phyloP scores from a whole-genome alignment of 1,140 invertebrate species.

The Metopolophium dirhodum region DNA sequence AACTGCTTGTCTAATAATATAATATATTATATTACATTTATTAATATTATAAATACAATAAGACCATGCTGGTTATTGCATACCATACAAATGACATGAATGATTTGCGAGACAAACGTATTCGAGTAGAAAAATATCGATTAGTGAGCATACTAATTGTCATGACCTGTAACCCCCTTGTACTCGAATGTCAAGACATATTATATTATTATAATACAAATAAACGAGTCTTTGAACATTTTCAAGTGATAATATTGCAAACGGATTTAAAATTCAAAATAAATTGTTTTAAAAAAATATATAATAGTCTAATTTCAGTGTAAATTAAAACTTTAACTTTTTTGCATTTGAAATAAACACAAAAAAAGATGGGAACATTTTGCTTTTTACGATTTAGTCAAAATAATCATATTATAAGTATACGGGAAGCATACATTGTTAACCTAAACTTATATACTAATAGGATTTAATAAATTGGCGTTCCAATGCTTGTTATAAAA shows the following conservation, averaged over 20 bases:
- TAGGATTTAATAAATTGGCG: neutral
- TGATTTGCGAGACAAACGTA: neutral
- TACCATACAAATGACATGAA: neutral
- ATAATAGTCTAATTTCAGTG: neutral
- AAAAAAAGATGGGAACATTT: neutral
- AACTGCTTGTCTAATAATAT: conserved; percentile 15
- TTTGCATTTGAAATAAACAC: neutral
- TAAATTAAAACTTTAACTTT: neutral
- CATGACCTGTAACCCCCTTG: neutral
- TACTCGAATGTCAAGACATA: neutral
- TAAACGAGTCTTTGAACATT: neutral
- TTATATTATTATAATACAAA: neutral
- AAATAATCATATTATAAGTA: neutral
- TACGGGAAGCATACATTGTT: neutral
- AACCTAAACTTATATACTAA: neutral
- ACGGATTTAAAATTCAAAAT: neutral
- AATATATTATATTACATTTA: neutral
- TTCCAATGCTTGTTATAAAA: too few relatives aligned
- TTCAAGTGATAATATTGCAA: neutral
- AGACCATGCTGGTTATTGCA: neutral
- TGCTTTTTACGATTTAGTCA: neutral
- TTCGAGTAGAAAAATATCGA: neutral
- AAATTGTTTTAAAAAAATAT: neutral
- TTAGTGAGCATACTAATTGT: neutral
- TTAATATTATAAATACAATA: neutral